Conservation (phyloP, 2,113 vertebrate species). For the Daphoenositta chrysoptera region DNA sequence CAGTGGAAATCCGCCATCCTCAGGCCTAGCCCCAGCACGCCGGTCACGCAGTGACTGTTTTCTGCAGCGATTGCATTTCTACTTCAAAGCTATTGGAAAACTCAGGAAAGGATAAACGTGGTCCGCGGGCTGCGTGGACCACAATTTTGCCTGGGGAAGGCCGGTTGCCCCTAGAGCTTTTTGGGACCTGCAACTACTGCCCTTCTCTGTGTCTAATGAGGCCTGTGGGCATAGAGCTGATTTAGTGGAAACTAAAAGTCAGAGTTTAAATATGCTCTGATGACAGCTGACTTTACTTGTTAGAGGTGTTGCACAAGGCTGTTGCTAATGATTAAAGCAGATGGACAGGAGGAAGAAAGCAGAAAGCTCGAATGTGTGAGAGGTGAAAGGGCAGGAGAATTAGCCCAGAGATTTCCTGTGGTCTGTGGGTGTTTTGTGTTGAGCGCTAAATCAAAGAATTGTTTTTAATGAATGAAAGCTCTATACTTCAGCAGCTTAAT, state of each 20-base stretch:
- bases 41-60: accelerated
- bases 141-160: constrained; percentile 17
- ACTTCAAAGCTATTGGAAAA: not conserved
- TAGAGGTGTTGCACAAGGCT: constrained; percentile 73
- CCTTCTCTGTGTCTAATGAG: constrained; percentile 72
- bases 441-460: constrained; percentile 66
- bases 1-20: not conserved
- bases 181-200: constrained; percentile 43
- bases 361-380: constrained; percentile 80
- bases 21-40: not conserved
- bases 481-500: constrained; percentile 63
- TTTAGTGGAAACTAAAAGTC: constrained; percentile 76
- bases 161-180: constrained; percentile 27
- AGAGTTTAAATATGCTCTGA: constrained; percentile 76
- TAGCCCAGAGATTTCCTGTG: constrained; percentile 79
- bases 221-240: constrained; percentile 72
- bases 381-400: constrained; percentile 80
- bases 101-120: not conserved
- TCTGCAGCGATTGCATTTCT: not conserved
- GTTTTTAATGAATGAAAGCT: constrained; percentile 72
- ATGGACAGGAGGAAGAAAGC: constrained; percentile 78
- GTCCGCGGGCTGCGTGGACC: not conserved
- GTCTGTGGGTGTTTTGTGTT: constrained; percentile 74
- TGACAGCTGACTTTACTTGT: constrained; percentile 80
- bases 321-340: constrained; percentile 81